A percentile compares a stretch with the other conserved stretches of the same genome.
Conservation (phyloP, 2,113 vertebrate genomes). For the Odobenus rosmarus region DNA sequence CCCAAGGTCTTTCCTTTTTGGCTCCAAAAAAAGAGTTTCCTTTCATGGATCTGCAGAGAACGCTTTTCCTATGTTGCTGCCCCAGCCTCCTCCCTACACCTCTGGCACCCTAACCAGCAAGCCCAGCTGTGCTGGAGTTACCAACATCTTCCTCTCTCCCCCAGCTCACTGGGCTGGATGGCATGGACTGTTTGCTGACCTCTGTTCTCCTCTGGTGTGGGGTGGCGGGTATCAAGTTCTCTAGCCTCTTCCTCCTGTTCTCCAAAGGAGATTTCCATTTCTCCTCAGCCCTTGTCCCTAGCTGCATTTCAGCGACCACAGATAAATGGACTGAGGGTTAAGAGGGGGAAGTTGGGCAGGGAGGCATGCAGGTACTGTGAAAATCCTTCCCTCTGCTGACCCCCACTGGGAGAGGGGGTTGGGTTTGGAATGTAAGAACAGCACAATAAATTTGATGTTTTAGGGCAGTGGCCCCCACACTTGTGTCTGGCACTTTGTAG, state of each 20-base stretch:
- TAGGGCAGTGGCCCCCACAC: conserved; percentile 72
- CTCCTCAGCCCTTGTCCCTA: conserved; percentile 56
- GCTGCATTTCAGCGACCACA: conserved; percentile 74
- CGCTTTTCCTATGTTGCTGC: conserved; percentile 67
- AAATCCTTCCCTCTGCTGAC: conserved; percentile 68
- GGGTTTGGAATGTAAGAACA: conserved; percentile 77
- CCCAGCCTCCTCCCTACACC: conserved; percentile 51
- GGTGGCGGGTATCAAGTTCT: conserved; percentile 39
- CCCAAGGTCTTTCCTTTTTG: conserved; percentile 60
- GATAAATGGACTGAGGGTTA: conserved; percentile 53
- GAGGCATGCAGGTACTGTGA: conserved; percentile 72
- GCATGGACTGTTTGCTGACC: conserved; percentile 75
- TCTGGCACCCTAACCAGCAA: conserved; percentile 59
- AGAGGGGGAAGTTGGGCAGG: conserved; percentile 4
- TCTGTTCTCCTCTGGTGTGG: conserved; percentile 48
- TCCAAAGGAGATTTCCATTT: conserved; percentile 36
- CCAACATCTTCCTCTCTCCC: conserved; percentile 38
- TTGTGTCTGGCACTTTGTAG: not conserved
- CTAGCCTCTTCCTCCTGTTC: conserved; percentile 52
- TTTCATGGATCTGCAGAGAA: conserved; percentile 76
- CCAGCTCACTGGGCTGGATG: conserved; percentile 68
- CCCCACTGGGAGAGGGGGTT: conserved; percentile 54
- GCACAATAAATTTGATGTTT: conserved; percentile 81
- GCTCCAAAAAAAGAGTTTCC: conserved; percentile 66
- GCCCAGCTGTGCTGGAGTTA: conserved; percentile 57